A percentile compares a stretch with the other conserved stretches of the same genome.
Evolutionary conservation across 2,888 invertebrate genomes (phyloP).

Genomic region (Microdon myrmicae): DNA sequence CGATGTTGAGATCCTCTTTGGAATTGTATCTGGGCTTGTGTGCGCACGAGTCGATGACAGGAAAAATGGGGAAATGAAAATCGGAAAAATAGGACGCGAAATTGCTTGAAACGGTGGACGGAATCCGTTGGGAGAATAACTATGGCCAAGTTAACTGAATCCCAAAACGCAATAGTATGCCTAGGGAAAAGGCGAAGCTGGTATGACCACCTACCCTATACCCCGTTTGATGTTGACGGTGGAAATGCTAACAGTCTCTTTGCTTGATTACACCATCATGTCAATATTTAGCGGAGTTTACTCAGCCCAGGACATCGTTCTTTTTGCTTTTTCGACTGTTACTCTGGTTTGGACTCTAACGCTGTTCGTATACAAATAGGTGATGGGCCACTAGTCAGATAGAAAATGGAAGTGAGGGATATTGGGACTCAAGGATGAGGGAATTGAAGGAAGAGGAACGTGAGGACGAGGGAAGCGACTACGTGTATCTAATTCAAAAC

Average conservation of each 20-base stretch:
- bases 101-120: constrained; percentile 5
- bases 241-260: constrained; percentile 38
- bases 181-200: constrained; percentile 11
- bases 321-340: constrained; percentile 15
- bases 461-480: no score
- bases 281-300: constrained; percentile 30
- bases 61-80: constrained; percentile 50
- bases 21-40: constrained; percentile 1
- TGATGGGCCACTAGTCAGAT: background rate
- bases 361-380: constrained; percentile 1
- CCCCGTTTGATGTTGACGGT: background rate
- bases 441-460: no score
- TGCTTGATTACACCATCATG: constrained; percentile 46
- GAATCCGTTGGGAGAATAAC: constrained; percentile 3
- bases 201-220: no score
- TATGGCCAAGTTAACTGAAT: constrained; percentile 33
- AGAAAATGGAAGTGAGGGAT: no score
- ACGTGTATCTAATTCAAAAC: constrained; percentile 3
- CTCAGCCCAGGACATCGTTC: constrained; percentile 19
- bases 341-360: constrained; percentile 1
- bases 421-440: no score
- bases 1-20: no score
- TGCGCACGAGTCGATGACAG: constrained; percentile 42
- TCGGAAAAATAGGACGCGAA: constrained; percentile 44
- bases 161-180: constrained; percentile 42